Conservation (phyloP, 2,888 invertebrate species). For the Ditylenchus weischeri region DNA sequence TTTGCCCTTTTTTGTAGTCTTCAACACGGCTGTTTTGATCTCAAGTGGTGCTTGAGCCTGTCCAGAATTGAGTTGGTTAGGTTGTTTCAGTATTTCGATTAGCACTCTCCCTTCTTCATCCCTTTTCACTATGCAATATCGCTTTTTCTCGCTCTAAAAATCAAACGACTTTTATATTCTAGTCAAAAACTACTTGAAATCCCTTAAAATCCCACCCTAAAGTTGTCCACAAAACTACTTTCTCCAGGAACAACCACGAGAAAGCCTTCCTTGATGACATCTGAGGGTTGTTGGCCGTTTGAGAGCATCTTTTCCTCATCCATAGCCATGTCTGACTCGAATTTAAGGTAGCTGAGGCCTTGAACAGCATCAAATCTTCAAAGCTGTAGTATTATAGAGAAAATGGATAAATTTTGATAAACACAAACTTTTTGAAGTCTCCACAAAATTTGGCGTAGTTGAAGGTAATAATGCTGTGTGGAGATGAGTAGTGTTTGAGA, state of each 20-base stretch:
- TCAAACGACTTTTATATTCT: background rate
- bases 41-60: slow-evolving; percentile 30
- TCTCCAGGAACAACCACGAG: slow-evolving; percentile 46
- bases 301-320: slow-evolving; percentile 45
- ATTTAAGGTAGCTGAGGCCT: slow-evolving; percentile 43
- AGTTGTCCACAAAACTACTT: slow-evolving; percentile 45
- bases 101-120: slow-evolving; percentile 43
- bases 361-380: slow-evolving; percentile 31
- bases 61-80: slow-evolving; percentile 1
- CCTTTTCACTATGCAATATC: slow-evolving; percentile 48
- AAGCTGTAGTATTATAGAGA: background rate
- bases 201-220: slow-evolving; percentile 19
- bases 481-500: slow-evolving; percentile 40
- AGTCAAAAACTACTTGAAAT: background rate
- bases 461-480: slow-evolving; percentile 84
- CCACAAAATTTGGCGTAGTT: slow-evolving; percentile 86
- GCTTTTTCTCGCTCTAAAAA: slow-evolving; percentile 42
- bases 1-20: slow-evolving; percentile 52
- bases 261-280: slow-evolving; percentile 42
- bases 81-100: slow-evolving; percentile 42
- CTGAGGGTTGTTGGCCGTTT: slow-evolving; percentile 25
- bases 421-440: slow-evolving; percentile 67
- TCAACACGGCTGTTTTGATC: slow-evolving; percentile 44
- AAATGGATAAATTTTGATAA: slow-evolving; percentile 61
- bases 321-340: slow-evolving; percentile 51